phyloP scores from a whole-genome alignment of 2,797 vertebrate species.

The Pagetopsis macropterus region DNA sequence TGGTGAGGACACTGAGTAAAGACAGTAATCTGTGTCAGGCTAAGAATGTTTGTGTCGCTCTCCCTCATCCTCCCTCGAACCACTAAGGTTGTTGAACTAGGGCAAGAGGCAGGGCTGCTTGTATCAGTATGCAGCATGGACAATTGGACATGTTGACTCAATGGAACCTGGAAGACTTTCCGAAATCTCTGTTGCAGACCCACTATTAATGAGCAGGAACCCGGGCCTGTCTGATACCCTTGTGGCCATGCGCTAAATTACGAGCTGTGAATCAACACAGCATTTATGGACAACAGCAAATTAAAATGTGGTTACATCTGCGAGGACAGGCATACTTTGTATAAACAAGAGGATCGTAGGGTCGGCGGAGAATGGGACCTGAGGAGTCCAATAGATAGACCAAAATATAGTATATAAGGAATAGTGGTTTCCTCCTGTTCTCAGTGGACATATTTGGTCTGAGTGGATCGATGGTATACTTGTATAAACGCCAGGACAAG shows the following conservation, averaged over 20 bases:
- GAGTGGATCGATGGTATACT: conserved; percentile 84
- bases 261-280: conserved; percentile 88
- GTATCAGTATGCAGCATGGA: conserved; percentile 74
- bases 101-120: conserved; percentile 57
- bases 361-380: conserved; percentile 28
- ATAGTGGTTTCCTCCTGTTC: conserved; percentile 32
- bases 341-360: conserved; percentile 72
- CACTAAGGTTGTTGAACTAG: conserved; percentile 50
- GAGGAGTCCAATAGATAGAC: conserved; percentile 49
- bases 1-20: conserved; percentile 25
- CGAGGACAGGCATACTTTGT: conserved; percentile 87
- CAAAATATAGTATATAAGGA: conserved; percentile 24
- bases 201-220: conserved; percentile 82
- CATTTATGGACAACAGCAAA: conserved; percentile 88
- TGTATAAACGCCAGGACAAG: conserved; percentile 81
- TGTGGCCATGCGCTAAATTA: conserved; percentile 81
- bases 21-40: conserved; percentile 60
- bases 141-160: conserved; percentile 72
- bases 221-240: conserved; percentile 76
- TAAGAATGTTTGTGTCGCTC: conserved; percentile 32
- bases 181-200: conserved; percentile 73
- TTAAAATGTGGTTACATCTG: conserved; percentile 87
- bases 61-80: conserved; percentile 18
- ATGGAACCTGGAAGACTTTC: conserved; percentile 80
- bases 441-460: conserved; percentile 45